Evolutionary conservation across 1,140 invertebrate species (phyloP), one percentile per base, ranked within the genome.

Genomic region (Drosophila nasuta): DNA sequence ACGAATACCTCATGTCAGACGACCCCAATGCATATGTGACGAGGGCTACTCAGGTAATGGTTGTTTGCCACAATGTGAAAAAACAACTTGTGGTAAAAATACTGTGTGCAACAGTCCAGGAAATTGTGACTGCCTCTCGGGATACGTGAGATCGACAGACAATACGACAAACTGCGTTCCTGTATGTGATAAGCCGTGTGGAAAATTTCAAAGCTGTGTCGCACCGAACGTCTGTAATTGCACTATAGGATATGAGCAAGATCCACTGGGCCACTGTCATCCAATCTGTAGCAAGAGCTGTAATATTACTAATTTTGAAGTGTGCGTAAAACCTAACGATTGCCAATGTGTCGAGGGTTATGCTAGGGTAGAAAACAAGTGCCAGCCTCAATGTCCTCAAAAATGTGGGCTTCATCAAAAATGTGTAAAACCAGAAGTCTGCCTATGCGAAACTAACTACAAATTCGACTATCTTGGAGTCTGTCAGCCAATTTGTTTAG

Each of bases 401-500:
- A 1, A 5, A 6, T 70, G 67, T 35, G 28, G 38, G 2, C 8
- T 8, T 0, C 25, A 70, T 11, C 54, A 46, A 45, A 11, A 25
- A 11, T 70, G 67, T 8, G 49, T 28, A 1, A 5, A 8, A 3
- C 49, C 59, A 3, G 58, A 56, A 45, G n/a, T n/a, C 0, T 70
- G 67, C 8, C 11, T 8, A 3, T 70, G 59, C 59, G 4, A 1
- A 2, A n/a, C 15, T 2, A 59, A 41, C 2, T 70, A 70, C 8
- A 3, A 6, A 3, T n/a, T n/a, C 28, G 59, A 63, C 10, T 0
- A 0, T 1, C 11, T 25, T 1, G 67, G 67, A 6, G 35, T 35
- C 10, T 79, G 77, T 17, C 28, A 30, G 8, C 67, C 77, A 1
- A 35, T 13, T 1, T 94, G 93, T 62, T 54, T 77, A 0, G 62